Evolutionary conservation across 2,888 invertebrate species (phyloP), one percentile per base, ranked within the genome.

Genomic region (Emesis castigata): DNA sequence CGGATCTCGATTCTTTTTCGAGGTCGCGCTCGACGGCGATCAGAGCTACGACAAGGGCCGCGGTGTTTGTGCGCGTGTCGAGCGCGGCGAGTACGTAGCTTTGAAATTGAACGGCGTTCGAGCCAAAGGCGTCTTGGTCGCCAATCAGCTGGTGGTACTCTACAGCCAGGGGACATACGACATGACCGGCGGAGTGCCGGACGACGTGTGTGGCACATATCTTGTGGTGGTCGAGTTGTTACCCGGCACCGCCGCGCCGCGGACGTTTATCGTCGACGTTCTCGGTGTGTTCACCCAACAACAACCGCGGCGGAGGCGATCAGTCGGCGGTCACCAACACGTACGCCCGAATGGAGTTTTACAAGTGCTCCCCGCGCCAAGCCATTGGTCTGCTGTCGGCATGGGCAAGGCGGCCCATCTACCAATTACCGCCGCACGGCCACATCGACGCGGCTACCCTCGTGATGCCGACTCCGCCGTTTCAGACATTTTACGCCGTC

Each of bases 201-300:
- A 64, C 16, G 64, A 64, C 64, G 64, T 64, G 26, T 31, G 6
- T 31, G 64, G 64, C 64, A 64, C 26, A 31, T 64, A 64, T 16
- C 31, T 26, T n/a, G 29, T 64, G 64, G 64, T 64, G 31, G 29
- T 64, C 31, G 64, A 64, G 29, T 31, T 64, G 31, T 16, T 64
- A 31, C n/a, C 29, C 31, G 64, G 31, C 29, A 31, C 26, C 16
- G 64, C 8, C 29, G 29, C 29, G 8, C 64, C 31, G 64, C 64
- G 64, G 14, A 31, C 7, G 16, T 64, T 64, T 31, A 64, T 64
- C 29, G 31, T 64, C 64, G 31, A 64, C 16, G 16, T 64, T 31
- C 64, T 64, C 64, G 64, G 64, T 64, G 26, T 31, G 5, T 64
- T 64, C 29, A 64, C 64, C n/a, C n/a, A n/a, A n/a, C 53, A 56